Conservation (phyloP, 2,888 invertebrate species). For the Drosophila kuntzei region DNA sequence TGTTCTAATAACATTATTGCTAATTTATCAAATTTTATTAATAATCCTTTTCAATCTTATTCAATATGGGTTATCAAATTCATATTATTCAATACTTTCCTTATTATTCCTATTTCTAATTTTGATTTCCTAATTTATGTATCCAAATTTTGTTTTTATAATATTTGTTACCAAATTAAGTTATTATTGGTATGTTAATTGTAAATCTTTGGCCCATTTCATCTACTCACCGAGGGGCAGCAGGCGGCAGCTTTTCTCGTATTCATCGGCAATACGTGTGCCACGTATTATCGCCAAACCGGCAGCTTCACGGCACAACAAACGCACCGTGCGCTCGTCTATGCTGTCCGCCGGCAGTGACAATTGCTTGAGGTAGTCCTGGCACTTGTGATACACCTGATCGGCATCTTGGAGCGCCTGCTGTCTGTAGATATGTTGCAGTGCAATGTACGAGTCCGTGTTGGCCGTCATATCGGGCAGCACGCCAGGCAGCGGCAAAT, state of each 20-base stretch:
- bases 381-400: constrained; percentile 92
- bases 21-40: no score
- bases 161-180: no score
- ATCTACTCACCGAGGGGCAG: constrained; percentile 86
- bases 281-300: constrained; percentile 93
- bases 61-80: no score
- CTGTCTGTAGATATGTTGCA: constrained; percentile 94
- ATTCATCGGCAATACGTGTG: constrained; percentile 92
- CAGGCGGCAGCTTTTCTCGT: constrained; percentile 88
- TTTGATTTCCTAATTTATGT: no score
- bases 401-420: constrained; percentile 94
- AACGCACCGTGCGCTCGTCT: constrained; percentile 92
- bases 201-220: background rate
- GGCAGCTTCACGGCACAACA: constrained; percentile 95
- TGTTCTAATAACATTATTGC: no score
- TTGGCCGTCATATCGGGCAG: constrained; percentile 99
- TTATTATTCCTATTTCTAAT: no score
- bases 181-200: no score
- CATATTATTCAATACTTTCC: no score
- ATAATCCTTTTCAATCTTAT: no score
- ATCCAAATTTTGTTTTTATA: no score
- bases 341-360: constrained; percentile 91
- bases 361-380: constrained; percentile 91
- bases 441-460: constrained; percentile 94
- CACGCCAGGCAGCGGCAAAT: constrained; percentile 93